Evolutionary conservation across 2,888 invertebrate species (phyloP), one percentile per base, ranked within the genome.

Genomic region (Kryphioiulus occultus): DNA sequence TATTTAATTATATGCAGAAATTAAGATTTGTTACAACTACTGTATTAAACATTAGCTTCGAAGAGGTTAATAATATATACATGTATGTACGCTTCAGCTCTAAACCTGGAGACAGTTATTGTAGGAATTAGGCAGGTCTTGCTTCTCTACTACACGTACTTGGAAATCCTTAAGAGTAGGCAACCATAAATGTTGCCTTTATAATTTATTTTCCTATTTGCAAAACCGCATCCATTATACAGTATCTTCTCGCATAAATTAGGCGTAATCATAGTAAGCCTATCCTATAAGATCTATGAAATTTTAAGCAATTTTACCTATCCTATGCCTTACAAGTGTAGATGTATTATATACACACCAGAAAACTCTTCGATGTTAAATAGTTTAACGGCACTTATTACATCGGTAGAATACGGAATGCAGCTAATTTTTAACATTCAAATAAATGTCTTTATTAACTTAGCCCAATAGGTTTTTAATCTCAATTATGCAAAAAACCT

Each of bases 401-500:
- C 53, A 53, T 53, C 53, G 53, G 53, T 68, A 68, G 26, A 7
- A 68, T 68, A 68, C 22, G 22, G 68, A 68, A 68, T 68, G 68
- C 68, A 68, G 68, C 68, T 68, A 68, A 59, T 26, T 26, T 68
- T 68, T 26, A 68, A 68, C 26, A 68, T 68, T 68, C n/a, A 68
- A 53, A 68, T 68, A 26, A 68, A 1, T 26, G n/a, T 19, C 68
- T 26, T 68, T 68, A 68, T 68, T 68, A 68, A 26, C 68, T 68
- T 68, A 68, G 68, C 68, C 4, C 12, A 26, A 68, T 68, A 68
- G 68, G 26, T 68, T 68, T 68, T 22, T 68, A 68, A 68, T 68
- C 68, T 68, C 68, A 68, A 26, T n/a, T 68, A 68, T 68, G 68
- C 68, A 68, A 68, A 26, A 68, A 68, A 68, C 22, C 68, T 68